Percentiles rank a stretch among this genome's conserved stretches.
Evolutionary conservation across 2,797 vertebrate species (phyloP).

Genomic region (Anguilla megastoma): DNA sequence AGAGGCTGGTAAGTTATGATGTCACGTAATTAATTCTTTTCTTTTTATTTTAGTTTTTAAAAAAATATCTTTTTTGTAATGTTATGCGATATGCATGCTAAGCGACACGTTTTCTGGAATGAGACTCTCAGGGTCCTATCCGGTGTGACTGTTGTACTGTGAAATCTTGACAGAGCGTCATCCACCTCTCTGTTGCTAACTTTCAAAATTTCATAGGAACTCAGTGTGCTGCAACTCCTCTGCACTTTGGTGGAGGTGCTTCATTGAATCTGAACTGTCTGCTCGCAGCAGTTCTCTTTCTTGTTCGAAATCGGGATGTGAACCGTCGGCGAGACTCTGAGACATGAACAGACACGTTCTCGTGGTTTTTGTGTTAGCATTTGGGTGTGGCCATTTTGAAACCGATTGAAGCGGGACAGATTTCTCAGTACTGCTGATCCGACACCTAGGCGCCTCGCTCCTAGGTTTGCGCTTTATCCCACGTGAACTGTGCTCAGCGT

Average conservation of each 20-base stretch:
- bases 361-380: neutral
- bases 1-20: neutral
- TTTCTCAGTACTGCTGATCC: conserved; percentile 10
- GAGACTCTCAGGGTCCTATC: neutral
- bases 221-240: neutral
- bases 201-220: neutral
- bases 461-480: neutral
- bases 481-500: neutral
- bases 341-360: neutral
- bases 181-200: neutral
- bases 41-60: neutral
- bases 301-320: neutral
- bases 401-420: neutral
- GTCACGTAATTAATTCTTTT: neutral
- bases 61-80: neutral
- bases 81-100: neutral
- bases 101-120: neutral
- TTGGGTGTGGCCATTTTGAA: neutral
- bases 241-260: neutral
- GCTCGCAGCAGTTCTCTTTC: neutral
- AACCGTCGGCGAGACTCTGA: neutral
- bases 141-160: neutral
- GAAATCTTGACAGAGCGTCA: neutral
- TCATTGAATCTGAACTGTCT: neutral
- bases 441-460: neutral